A percentile compares a stretch with the other conserved stretches of the same genome.
These are phyloP conservation scores for Eudorcas thomsonii DNA, from an alignment of 2,113 vertebrate genomes.

Conservation along the genomic window DNA sequence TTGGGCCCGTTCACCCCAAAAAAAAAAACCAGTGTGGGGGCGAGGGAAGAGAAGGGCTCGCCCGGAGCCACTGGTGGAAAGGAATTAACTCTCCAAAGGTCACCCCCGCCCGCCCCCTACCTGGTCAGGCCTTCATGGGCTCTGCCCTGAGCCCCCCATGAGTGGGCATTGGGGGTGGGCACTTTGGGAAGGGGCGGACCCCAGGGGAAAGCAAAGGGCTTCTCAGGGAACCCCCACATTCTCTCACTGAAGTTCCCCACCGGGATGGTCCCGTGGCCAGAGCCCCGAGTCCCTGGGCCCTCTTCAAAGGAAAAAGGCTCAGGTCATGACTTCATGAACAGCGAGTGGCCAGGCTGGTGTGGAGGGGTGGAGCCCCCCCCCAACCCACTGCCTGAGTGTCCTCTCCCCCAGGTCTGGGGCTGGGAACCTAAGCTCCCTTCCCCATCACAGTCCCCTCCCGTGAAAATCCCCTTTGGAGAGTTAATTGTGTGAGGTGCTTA, in stretches of 20 bases:
- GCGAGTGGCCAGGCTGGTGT: slow-evolving; percentile 73
- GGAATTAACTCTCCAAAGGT: slow-evolving; percentile 81
- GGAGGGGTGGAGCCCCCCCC: slow-evolving; percentile 74
- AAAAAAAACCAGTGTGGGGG: slow-evolving; percentile 9
- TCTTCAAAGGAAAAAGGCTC: slow-evolving; percentile 61
- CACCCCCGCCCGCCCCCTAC: not conserved
- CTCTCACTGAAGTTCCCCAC: slow-evolving; percentile 81
- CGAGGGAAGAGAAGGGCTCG: slow-evolving; percentile 68
- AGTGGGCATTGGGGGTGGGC: slow-evolving; percentile 39
- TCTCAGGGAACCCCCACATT: slow-evolving; percentile 86
- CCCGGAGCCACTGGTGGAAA: slow-evolving; percentile 70
- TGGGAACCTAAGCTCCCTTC: slow-evolving; percentile 38
- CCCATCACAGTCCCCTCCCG: not conserved
- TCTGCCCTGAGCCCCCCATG: slow-evolving; percentile 36
- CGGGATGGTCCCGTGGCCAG: slow-evolving; percentile 57
- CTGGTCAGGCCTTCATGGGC: slow-evolving; percentile 31
- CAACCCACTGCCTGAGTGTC: slow-evolving; percentile 33
- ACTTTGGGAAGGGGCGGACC: slow-evolving; percentile 68
- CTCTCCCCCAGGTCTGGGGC: slow-evolving; percentile 53
- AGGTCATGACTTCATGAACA: slow-evolving; percentile 74
- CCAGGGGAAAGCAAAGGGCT: slow-evolving; percentile 80
- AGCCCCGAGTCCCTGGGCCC: slow-evolving; percentile 27
- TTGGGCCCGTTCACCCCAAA: slow-evolving; percentile 30
- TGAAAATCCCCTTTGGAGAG: slow-evolving; percentile 79
- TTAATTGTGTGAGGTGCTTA: slow-evolving; percentile 82